These are phyloP conservation scores for Platorchestia sp. DNA, from an alignment of 1,140 invertebrate species.

Conservation along the genomic window DNA sequence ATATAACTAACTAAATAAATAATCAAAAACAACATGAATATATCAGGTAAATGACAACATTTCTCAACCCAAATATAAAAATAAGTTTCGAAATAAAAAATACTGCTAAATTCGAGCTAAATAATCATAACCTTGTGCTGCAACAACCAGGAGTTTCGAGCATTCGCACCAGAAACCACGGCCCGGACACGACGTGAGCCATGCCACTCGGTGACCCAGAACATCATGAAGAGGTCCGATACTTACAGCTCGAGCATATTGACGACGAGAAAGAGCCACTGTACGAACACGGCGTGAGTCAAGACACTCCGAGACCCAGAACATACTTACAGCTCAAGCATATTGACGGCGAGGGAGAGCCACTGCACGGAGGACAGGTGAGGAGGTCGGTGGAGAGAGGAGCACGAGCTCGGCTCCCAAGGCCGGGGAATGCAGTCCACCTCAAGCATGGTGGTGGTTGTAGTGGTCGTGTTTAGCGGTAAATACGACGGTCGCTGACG, in stretches of 20 bases:
- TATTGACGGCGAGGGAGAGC: constrained; percentile 66
- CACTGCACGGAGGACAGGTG: constrained; percentile 67
- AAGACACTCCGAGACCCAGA: not conserved
- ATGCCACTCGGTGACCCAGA: not conserved
- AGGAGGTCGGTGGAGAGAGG: constrained; percentile 60
- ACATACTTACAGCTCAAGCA: constrained; percentile 66
- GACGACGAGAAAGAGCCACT: constrained; percentile 66
- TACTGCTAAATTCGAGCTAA: not conserved
- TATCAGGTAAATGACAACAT: not conserved
- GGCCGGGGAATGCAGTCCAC: not conserved
- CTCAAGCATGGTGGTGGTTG: constrained; percentile 13
- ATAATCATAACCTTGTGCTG: not conserved
- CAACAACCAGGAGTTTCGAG: too few relatives aligned
- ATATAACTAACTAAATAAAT: too few relatives aligned
- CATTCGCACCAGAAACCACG: too few relatives aligned
- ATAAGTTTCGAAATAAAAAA: not conserved
- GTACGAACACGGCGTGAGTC: constrained; percentile 55
- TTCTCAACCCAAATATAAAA: not conserved
- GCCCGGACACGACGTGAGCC: not conserved
- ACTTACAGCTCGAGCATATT: constrained; percentile 67
- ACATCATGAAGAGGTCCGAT: not conserved
- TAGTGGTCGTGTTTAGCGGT: not conserved
- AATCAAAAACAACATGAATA: too few relatives aligned
- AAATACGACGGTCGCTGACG: not conserved
- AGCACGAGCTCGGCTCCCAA: constrained; percentile 23